Evolutionary conservation across 2,113 vertebrate species (phyloP), one percentile per base, ranked within the genome.

Genomic region (mouse (Mus musculus)): DNA sequence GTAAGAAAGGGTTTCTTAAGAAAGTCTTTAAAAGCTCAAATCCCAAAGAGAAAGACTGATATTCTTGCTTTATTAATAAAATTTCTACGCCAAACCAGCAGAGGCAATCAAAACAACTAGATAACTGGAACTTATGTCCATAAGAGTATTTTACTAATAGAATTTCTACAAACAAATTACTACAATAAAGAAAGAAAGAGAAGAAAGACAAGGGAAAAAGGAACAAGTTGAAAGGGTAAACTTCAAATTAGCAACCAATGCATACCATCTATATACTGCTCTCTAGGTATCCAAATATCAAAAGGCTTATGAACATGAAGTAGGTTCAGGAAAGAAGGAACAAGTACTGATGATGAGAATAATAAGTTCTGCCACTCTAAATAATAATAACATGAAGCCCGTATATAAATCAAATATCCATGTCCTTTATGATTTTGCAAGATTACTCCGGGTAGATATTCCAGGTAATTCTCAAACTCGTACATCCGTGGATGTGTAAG

Each of bases 21-120:
- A 94, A 69, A 28, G 4, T 77, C 3, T 91, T 61, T 82, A 88
- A 71, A 93, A 88, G 22, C 26, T 92, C 24, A 90, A 75, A 88
- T 2, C 4, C 26, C 33, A 90, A 78, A 90, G 49, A 75, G 4
- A 94, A 92, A 80, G 56, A 39, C 9, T 22, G 9, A 88, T 20
- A 89, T 61, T 14, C 67, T 49, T 82, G 20, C 11, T 73, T 10
- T 91, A 86, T 65, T 85, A 72, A 82, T 46, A 82, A 89, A 36
- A 24, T 9, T 88, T 59, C 49, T 39, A 1, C 16, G 3, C 26
- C 46, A 39, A 77, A 94, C 20, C 2, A 95, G 71, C 17, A 93
- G 84, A 69, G 42, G 1, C 24, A 22, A 67, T 36, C 0, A 89
- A 0, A 67, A 26, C 49, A 59, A 78, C 54, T 30, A 88, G 54